Conservation (phyloP, 2,797 vertebrate genomes). For the Pempheris klunzingeri region DNA sequence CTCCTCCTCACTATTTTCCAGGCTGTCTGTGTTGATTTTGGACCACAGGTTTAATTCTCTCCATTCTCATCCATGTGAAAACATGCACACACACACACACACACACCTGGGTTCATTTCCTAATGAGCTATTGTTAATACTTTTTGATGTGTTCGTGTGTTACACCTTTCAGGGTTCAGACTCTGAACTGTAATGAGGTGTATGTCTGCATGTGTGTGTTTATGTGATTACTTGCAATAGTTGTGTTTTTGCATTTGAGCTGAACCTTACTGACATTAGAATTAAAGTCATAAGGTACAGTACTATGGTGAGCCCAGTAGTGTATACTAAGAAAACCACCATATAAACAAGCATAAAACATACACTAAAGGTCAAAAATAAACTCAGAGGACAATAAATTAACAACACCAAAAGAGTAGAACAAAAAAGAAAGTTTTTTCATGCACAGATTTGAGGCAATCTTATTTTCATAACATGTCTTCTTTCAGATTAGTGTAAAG, state of each 20-base stretch:
- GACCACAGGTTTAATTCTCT: constrained; percentile 19
- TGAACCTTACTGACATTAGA: not conserved
- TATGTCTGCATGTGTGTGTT: not conserved
- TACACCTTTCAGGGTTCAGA: not conserved
- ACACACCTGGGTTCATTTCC: constrained; percentile 49
- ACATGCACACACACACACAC: constrained; percentile 54
- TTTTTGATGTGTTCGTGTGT: constrained; percentile 32
- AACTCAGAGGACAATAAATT: no score
- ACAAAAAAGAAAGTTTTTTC: no score
- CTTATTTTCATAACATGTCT: no score
- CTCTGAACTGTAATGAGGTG: not conserved
- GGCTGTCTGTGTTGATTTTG: constrained; percentile 44
- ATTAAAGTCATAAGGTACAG: not conserved
- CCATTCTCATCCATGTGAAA: constrained; percentile 18
- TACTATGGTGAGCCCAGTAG: not conserved
- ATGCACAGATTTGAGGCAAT: no score
- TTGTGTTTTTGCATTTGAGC: not conserved
- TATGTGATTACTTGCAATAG: not conserved
- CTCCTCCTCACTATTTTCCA: not conserved
- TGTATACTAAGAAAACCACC: not conserved
- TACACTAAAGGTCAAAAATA: no score
- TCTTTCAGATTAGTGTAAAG: no score
- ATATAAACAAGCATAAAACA: not conserved
- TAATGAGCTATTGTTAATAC: constrained; percentile 43
- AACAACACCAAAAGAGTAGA: no score